A percentile compares a stretch with the other conserved stretches of the same genome.
Conservation (phyloP, 2,113 vertebrate species). For the Macaca mulatta region DNA sequence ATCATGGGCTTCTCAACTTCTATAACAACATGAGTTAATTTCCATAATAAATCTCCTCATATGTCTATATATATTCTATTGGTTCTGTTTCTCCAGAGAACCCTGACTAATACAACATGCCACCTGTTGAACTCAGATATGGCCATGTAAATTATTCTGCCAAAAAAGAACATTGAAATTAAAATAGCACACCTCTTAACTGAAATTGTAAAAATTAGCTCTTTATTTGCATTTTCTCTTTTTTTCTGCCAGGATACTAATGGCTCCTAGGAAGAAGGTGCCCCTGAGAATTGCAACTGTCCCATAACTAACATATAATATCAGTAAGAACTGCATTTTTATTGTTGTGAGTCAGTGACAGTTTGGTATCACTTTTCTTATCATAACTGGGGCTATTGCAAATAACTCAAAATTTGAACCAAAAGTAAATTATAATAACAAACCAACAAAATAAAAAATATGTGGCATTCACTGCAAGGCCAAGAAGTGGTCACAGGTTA, state of each 20-base stretch:
- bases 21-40: not conserved
- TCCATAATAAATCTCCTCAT: not conserved
- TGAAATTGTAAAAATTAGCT: not conserved
- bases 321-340: not conserved
- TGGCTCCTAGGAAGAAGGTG: not conserved
- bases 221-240: not conserved
- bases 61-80: not conserved
- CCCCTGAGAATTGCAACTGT: not conserved
- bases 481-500: not conserved
- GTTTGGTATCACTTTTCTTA: not conserved
- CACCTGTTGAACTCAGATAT: not conserved
- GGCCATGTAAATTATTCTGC: not conserved
- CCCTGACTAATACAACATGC: not conserved
- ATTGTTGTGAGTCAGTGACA: not conserved
- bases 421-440: not conserved
- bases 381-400: not conserved
- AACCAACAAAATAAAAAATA: not conserved
- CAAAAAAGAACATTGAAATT: not conserved
- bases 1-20: not conserved
- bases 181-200: not conserved
- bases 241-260: not conserved
- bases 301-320: not conserved
- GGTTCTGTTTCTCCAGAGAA: not conserved
- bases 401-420: not conserved
- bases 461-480: not conserved